A percentile compares a stretch with the other conserved stretches of the same genome.
Conservation (phyloP, 2,113 vertebrate genomes). For the Myotis brandtii region DNA sequence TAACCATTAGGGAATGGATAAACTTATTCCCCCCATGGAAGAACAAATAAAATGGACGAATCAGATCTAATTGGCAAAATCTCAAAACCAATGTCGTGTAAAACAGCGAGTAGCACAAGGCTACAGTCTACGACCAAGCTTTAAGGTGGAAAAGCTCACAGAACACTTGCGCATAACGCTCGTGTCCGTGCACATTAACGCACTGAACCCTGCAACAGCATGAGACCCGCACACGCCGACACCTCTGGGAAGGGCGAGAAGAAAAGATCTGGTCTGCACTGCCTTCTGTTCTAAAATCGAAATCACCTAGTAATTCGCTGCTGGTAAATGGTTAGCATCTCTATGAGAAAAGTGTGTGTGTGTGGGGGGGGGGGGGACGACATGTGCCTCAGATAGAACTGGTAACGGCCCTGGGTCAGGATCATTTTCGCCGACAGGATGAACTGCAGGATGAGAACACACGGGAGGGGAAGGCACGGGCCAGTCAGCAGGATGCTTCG, state of each 20-base stretch:
- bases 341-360: neutral
- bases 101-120: neutral
- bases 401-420: rapidly evolving
- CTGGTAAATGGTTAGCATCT: neutral
- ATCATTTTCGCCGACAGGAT: neutral
- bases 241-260: neutral
- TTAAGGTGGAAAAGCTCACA: neutral
- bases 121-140: neutral
- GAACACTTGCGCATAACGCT: neutral
- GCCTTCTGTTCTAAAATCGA: neutral
- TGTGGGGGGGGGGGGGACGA: too few relatives aligned
- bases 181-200: too few relatives aligned
- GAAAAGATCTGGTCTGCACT: neutral
- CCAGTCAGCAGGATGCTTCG: neutral
- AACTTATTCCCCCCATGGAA: neutral
- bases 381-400: neutral
- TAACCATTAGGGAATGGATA: neutral
- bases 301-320: neutral
- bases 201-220: neutral
- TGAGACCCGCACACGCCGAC: neutral
- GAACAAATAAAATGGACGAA: neutral
- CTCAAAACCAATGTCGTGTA: neutral
- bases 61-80: neutral
- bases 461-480: neutral
- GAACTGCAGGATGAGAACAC: neutral